Base-by-base conservation (phyloP, 2,888 invertebrate genomes). In the Ametastegia equiseti region DNA sequence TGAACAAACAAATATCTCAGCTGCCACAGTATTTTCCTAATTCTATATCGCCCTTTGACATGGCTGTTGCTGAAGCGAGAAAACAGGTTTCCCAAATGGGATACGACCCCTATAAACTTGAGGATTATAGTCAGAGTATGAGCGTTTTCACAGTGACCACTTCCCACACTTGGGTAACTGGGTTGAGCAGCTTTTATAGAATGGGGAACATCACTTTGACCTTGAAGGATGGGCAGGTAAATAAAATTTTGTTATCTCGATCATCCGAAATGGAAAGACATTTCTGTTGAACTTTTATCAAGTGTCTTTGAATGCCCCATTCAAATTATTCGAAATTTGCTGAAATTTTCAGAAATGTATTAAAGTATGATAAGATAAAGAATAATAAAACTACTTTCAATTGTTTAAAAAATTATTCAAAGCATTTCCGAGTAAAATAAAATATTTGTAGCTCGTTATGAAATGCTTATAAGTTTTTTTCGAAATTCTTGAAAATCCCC, bases 11-110 rank as follows among this genome's bases (percentile, higher is more conserved):
- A 89, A 93, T 97, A 36, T 94, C 94, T 23, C 94, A 95, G 86
- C 88, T 96, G 15, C 94, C 96, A 15, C 95, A 96, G 87, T 94
- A 94, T 81, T 95, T 97, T 87, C 97, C 97, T 0, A 97, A 97
- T 90, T 97, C 97, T 0, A 96, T 97, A 86, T 95, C 97, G 15
- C 97, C 97, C 0, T 93, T 97, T 82, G 97, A 98, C 88, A 96
- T 97, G 94, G 95, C 96, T 2, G 94, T 98, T 57, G 94, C 96
- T 0, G 96, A 96, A 88, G 94, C 94, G 0, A 93, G 97, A 11
- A 95, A 95, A 85, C 94, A 95, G 88, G 95, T 97, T 0, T 92
- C 94, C 1, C 90, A 93, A 30, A 93, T 94, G 92, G 93, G 95
- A 1, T 94, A 94, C 87, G 98, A 98, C 92, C 98, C 98, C 0